Conservation (phyloP, 2,113 vertebrate species). For the Maccullochella peelii region DNA sequence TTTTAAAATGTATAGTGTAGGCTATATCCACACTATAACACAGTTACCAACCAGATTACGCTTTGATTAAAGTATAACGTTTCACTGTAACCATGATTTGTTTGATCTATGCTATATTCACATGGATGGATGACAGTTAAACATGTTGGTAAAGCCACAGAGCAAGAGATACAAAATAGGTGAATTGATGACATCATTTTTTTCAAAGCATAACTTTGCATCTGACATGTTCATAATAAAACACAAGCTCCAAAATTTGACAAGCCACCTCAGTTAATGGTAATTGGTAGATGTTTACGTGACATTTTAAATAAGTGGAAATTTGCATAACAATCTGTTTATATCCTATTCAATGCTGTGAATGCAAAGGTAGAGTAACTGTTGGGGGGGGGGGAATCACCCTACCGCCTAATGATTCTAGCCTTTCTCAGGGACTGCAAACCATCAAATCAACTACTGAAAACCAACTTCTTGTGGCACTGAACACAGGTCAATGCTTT, state of each 20-base stretch:
- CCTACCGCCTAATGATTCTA: slow-evolving; percentile 30
- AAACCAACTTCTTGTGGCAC: slow-evolving; percentile 71
- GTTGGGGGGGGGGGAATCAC: not conserved
- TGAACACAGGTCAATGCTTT: slow-evolving; percentile 78
- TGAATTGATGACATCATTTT: no score
- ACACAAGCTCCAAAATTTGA: no score
- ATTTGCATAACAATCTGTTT: not conserved
- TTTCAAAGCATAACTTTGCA: not conserved
- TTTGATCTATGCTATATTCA: not conserved
- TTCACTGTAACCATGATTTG: not conserved
- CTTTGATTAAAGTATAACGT: not conserved
- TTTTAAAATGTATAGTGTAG: not conserved
- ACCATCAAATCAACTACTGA: slow-evolving; percentile 66
- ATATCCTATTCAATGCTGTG: not conserved
- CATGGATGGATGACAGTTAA: no score
- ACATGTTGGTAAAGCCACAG: not conserved
- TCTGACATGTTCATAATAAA: no score
- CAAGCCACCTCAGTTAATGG: no score
- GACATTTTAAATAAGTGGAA: not conserved
- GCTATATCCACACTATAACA: not conserved
- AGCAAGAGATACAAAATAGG: not conserved
- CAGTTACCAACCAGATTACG: not conserved
- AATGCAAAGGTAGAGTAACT: not conserved
- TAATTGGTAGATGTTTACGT: not conserved
- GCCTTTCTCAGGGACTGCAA: slow-evolving; percentile 3